A percentile compares a stretch with the other conserved stretches of the same genome.
Evolutionary conservation across 2,888 invertebrate genomes (phyloP).

Genomic region (Ophraella communa): DNA sequence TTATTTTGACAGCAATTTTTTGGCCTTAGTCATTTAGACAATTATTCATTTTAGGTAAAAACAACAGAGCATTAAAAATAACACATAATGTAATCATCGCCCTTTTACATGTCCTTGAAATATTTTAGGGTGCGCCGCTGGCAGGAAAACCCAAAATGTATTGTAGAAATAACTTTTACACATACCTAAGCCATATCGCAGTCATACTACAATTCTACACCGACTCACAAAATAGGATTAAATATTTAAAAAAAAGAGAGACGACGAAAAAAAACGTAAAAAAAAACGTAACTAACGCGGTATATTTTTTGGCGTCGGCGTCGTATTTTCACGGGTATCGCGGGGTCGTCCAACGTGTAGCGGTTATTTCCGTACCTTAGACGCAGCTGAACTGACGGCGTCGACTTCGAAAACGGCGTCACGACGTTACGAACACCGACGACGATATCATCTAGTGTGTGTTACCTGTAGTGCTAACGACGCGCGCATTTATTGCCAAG

Average conservation of each 20-base stretch:
- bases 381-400: conserved; percentile 55
- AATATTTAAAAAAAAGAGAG: conserved; percentile 27
- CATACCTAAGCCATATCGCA: conserved; percentile 50
- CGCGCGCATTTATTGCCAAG: neutral
- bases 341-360: conserved; percentile 50
- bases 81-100: no score
- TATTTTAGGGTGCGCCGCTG: neutral
- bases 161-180: conserved; percentile 16
- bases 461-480: conserved; percentile 13
- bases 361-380: conserved; percentile 56
- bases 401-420: conserved; percentile 44
- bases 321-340: conserved; percentile 45
- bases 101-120: neutral
- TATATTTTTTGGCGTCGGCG: conserved; percentile 36
- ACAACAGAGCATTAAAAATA: neutral
- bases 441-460: conserved; percentile 4
- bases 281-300: conserved; percentile 31
- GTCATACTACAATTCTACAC: conserved; percentile 39
- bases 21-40: no score
- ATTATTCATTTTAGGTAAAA: no score
- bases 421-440: conserved; percentile 41
- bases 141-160: neutral
- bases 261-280: neutral
- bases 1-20: no score
- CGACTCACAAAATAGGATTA: conserved; percentile 9